Base-by-base conservation (phyloP, 2,797 vertebrate genomes). In the Poecilia velifera region DNA sequence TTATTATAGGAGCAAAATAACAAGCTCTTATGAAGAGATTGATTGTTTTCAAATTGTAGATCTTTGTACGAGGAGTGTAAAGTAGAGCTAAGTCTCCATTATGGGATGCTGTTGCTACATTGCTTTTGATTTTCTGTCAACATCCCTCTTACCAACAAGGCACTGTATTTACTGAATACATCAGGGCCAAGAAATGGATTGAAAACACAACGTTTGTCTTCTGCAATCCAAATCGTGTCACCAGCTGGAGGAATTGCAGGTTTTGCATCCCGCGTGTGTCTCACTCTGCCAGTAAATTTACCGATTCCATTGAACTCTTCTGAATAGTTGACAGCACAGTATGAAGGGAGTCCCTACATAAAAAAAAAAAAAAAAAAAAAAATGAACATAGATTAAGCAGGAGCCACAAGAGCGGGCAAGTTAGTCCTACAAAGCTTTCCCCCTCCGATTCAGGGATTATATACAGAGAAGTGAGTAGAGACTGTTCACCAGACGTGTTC, bases 121-220 rank as follows among this genome's bases (percentile, higher is more conserved):
- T 89, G 93, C 94, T 94, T 95, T 96, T 95, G 94, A 96, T 96
- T 96, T 96, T 95, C 94, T 95, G 94, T 96, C 95, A 96, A 93
- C 94, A 95, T 95, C 92, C 91, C 88, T 95, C 93, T 95, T 92
- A 92, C 92, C 88, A 92, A 94, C 91, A 87, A 90, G 88, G 88
- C 87, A 85, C 87, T 87, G 92, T 92, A 92, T 94, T 95, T 94
- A 93, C 92, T 93, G 94, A 95, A 95, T 87, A 89, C 92, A 92
- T 89, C 78, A 47, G 72, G 86, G 94, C 92, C 94, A 94, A 95
- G 91, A 92, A 95, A 93, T 90, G 92, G 90, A 95, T 94, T 95
- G 91, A 92, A 95, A 91, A 92, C 91, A 92, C 91, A 93, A 93
- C 90, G 90, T 93, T 94, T 82, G 77, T 91, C 92, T 90, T 90